phyloP scores from a whole-genome alignment of 2,888 invertebrate genomes.

The Eupithecia pulchellata region DNA sequence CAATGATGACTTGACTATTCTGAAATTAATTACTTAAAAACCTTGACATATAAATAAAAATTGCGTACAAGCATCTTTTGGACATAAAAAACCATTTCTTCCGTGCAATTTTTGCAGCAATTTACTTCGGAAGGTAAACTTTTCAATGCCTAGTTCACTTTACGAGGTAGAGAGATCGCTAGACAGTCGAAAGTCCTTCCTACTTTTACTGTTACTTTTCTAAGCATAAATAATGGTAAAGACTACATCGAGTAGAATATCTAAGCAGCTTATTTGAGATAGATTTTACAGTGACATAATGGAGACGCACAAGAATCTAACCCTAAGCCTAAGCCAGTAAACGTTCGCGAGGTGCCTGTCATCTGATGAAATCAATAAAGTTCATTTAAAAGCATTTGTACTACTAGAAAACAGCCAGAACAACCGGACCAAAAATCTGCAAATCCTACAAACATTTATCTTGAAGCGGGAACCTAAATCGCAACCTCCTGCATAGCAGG shows the following conservation, averaged over 20 bases:
- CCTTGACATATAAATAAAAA: slow-evolving; percentile 15
- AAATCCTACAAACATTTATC: too few relatives aligned
- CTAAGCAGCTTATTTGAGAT: too few relatives aligned
- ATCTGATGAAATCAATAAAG: too few relatives aligned
- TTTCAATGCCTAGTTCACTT: not conserved
- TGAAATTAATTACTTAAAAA: slow-evolving; percentile 1
- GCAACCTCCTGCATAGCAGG: too few relatives aligned
- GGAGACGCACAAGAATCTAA: too few relatives aligned
- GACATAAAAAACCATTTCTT: not conserved
- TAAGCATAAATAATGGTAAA: not conserved
- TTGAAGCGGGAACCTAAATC: too few relatives aligned
- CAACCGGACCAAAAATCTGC: too few relatives aligned
- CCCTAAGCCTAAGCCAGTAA: too few relatives aligned
- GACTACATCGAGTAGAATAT: not conserved
- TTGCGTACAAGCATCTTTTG: not conserved
- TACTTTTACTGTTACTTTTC: not conserved
- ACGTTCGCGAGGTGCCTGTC: too few relatives aligned
- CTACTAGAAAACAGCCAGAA: too few relatives aligned
- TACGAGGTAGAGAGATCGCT: not conserved
- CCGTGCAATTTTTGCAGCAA: not conserved
- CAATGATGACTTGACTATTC: slow-evolving; percentile 9
- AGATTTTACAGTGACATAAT: too few relatives aligned
- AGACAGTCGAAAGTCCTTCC: not conserved
- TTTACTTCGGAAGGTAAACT: not conserved
- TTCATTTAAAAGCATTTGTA: too few relatives aligned